Percentiles rank a stretch among this genome's conserved stretches.
phyloP scores from a whole-genome alignment of 2,888 invertebrate genomes.

The Galerucella calmariensis region DNA sequence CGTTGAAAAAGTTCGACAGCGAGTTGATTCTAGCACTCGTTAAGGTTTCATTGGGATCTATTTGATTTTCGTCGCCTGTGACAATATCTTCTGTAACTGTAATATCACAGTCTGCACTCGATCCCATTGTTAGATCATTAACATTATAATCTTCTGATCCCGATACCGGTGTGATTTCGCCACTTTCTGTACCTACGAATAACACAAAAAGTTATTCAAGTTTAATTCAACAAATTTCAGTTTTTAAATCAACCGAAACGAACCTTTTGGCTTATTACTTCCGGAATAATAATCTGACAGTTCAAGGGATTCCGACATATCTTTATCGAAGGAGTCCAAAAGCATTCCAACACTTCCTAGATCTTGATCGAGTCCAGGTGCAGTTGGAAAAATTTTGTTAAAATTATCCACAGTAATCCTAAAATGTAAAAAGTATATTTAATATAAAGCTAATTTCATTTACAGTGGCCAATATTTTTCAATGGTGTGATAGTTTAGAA shows the following conservation, averaged over 20 bases:
- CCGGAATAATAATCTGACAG: constrained; percentile 61
- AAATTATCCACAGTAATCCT: constrained; percentile 61
- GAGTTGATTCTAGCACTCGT: constrained; percentile 45
- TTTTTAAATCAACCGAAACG: constrained; percentile 10
- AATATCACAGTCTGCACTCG: constrained; percentile 65
- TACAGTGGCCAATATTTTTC: too few relatives aligned
- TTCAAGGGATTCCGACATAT: constrained; percentile 60
- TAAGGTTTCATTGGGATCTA: constrained; percentile 47
- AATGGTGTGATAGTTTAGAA: too few relatives aligned
- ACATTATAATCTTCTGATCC: constrained; percentile 76
- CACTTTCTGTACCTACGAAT: constrained; percentile 62
- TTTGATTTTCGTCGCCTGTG: constrained; percentile 47
- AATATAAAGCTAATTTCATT: not conserved
- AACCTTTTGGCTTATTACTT: constrained; percentile 54
- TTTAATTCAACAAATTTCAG: too few relatives aligned
- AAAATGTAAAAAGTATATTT: constrained; percentile 38
- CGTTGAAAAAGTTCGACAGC: constrained; percentile 30
- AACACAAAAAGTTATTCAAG: too few relatives aligned
- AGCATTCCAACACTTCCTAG: constrained; percentile 66
- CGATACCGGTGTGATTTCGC: constrained; percentile 77
- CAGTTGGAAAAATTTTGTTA: constrained; percentile 69
- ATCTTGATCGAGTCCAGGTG: constrained; percentile 68
- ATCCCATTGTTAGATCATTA: constrained; percentile 76
- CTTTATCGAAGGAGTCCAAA: constrained; percentile 63
- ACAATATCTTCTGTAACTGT: constrained; percentile 65